Percentiles rank a stretch among this genome's conserved stretches.
Evolutionary conservation across 1,140 invertebrate genomes (phyloP).

Genomic region (Saccostrea glomerata): DNA sequence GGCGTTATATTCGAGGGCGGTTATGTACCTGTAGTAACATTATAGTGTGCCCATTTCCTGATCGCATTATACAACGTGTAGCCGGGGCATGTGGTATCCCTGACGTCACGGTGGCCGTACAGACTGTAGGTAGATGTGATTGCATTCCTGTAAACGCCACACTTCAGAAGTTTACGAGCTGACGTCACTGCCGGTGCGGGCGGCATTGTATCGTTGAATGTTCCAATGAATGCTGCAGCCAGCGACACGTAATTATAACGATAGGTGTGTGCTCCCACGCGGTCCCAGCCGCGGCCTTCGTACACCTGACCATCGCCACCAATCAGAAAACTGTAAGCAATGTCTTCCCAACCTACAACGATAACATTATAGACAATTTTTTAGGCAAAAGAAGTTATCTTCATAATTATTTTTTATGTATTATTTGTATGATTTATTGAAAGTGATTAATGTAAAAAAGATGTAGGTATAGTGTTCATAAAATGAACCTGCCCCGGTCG

Average conservation of each 20-base stretch:
- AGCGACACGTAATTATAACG: conserved; percentile 83
- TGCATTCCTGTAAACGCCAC: conserved; percentile 74
- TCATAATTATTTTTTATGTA: too few relatives aligned
- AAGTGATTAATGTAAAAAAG: too few relatives aligned
- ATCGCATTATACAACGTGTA: conserved; percentile 81
- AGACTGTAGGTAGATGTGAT: conserved; percentile 78
- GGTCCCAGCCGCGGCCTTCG: conserved; percentile 86
- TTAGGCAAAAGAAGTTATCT: too few relatives aligned
- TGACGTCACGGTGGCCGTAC: conserved; percentile 80
- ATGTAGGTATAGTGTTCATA: neutral
- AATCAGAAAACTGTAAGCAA: conserved; percentile 86
- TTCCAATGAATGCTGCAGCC: conserved; percentile 62
- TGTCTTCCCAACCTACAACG: conserved; percentile 83
- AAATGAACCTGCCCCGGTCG: conserved; percentile 35
- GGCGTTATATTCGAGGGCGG: neutral
- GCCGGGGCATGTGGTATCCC: conserved; percentile 80
- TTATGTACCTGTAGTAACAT: conserved; percentile 17
- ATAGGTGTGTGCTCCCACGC: conserved; percentile 84
- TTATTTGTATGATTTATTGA: too few relatives aligned
- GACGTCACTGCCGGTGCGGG: conserved; percentile 75
- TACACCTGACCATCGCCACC: conserved; percentile 88
- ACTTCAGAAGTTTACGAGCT: conserved; percentile 74
- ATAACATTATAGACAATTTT: neutral
- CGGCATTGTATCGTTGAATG: conserved; percentile 66
- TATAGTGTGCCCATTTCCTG: conserved; percentile 79